Evolutionary conservation across 2,888 invertebrate genomes (phyloP), one percentile per base, ranked within the genome.

Genomic region (Acanthopleura granulata): DNA sequence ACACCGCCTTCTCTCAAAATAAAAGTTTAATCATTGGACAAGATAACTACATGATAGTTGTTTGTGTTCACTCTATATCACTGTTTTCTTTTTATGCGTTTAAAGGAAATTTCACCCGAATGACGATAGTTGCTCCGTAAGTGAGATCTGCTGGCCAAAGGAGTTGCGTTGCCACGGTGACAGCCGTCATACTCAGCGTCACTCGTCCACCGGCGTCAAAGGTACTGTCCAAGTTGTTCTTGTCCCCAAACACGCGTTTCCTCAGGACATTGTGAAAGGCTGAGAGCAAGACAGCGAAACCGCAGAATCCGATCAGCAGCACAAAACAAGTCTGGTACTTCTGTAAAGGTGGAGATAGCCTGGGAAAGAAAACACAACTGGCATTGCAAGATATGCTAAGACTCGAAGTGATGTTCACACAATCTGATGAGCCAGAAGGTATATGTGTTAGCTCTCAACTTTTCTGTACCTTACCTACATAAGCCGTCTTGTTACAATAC

Each of bases 131-230:
- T 16, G 75, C 50, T 22, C 66, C 74, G 25, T 74, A 62, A 15
- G 77, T 27, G 29, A 78, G 73, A 51, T 75, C 78, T 16, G 74
- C 72, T 15, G 78, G 78, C 78, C 77, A 78, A 62, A 78, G 50
- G 40, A 77, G 30, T 49, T 78, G 78, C 62, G 78, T 76, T 57
- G 77, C 74, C 72, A 78, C 78, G 6, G 78, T 76, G 3, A 78
- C 78, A 29, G 77, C 75, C 11, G 78, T 78, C 61, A 78, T 29
- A 75, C 78, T 76, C 25, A 78, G 69, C 18, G 77, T 75, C 0
- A 78, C 78, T 14, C 72, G 74, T 29, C 78, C 78, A 6, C 78
- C 78, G 12, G 76, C 76, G 70, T 78, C 76, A 49, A 78, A 61
- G 61, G 61, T 61, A n/a, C 4, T 61, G 61, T 61, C 61, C 25